These are phyloP conservation scores for Megalops cyprinoides DNA, from an alignment of 2,797 vertebrate genomes.

Conservation along the genomic window DNA sequence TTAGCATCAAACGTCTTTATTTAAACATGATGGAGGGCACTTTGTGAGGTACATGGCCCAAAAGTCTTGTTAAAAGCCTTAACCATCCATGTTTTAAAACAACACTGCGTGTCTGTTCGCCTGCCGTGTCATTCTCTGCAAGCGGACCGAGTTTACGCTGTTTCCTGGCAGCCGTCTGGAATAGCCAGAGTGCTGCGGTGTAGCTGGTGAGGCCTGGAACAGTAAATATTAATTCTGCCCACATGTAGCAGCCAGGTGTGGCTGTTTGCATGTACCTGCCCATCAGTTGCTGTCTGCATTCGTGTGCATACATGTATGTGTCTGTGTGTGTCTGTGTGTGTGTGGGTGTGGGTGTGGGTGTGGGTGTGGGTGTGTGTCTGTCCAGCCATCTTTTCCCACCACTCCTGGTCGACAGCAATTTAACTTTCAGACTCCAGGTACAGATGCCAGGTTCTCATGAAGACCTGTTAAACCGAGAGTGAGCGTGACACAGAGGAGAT, in stretches of 20 bases:
- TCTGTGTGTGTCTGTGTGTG: neutral
- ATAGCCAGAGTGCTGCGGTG: constrained; percentile 26
- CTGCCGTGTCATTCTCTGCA: constrained; percentile 35
- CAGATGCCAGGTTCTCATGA: constrained; percentile 59
- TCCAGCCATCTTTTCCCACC: constrained; percentile 38
- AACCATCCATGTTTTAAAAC: constrained; percentile 15
- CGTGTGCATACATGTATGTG: neutral
- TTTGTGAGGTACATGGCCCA: neutral
- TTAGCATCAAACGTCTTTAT: neutral
- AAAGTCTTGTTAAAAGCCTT: constrained; percentile 2
- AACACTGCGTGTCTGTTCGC: neutral
- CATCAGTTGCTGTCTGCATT: neutral
- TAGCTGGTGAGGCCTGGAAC: constrained; percentile 40
- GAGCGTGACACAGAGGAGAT: constrained; percentile 27
- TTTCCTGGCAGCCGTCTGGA: constrained; percentile 46
- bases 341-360: constrained; percentile 37
- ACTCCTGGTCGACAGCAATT: constrained; percentile 58
- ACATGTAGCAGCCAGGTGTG: neutral
- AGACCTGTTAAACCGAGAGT: constrained; percentile 64
- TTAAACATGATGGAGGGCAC: neutral
- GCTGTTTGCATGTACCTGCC: neutral
- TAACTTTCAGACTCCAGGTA: constrained; percentile 62
- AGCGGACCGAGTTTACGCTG: too few species aligned
- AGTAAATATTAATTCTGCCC: constrained; percentile 22
- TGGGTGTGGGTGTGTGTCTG: constrained; percentile 41